Evolutionary conservation across 2,113 vertebrate genomes (phyloP).

Genomic region (Hippoglossus stenolepis): DNA sequence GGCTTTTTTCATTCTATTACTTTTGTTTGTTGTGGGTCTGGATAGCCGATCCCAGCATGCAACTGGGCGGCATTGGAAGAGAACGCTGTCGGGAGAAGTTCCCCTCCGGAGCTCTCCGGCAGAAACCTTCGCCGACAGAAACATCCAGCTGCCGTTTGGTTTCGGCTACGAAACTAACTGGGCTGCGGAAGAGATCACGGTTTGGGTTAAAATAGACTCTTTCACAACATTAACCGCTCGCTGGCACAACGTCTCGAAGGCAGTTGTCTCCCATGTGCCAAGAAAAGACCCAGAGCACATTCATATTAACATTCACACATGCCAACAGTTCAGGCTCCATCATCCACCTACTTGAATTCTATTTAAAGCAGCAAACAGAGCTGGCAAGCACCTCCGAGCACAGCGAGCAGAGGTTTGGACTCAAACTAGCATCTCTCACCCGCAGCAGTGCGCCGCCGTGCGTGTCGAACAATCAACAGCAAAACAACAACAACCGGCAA

Average conservation of each 20-base stretch:
- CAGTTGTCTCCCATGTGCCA: too few relatives aligned
- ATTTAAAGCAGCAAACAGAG: neutral
- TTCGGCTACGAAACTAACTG: neutral
- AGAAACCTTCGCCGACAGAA: neutral
- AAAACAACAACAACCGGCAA: slow-evolving; percentile 40
- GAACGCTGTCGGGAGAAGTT: neutral
- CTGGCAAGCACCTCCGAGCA: neutral
- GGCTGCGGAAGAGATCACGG: neutral
- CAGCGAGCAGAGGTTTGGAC: neutral
- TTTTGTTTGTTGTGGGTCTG: neutral
- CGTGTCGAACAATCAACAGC: slow-evolving; percentile 20
- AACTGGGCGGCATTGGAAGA: neutral
- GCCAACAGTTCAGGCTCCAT: neutral
- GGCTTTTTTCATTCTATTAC: neutral
- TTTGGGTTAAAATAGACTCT: neutral
- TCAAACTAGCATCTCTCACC: neutral
- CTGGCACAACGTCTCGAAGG: neutral
- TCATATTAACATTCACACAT: slow-evolving; percentile 7
- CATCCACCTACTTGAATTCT: neutral
- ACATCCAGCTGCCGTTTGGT: neutral
- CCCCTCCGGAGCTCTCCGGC: neutral
- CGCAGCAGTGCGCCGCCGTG: neutral
- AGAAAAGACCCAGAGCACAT: too few relatives aligned
- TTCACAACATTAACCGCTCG: neutral
- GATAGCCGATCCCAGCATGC: neutral